phyloP scores from a whole-genome alignment of 2,797 vertebrate genomes.

The Darevskia nairensis region DNA sequence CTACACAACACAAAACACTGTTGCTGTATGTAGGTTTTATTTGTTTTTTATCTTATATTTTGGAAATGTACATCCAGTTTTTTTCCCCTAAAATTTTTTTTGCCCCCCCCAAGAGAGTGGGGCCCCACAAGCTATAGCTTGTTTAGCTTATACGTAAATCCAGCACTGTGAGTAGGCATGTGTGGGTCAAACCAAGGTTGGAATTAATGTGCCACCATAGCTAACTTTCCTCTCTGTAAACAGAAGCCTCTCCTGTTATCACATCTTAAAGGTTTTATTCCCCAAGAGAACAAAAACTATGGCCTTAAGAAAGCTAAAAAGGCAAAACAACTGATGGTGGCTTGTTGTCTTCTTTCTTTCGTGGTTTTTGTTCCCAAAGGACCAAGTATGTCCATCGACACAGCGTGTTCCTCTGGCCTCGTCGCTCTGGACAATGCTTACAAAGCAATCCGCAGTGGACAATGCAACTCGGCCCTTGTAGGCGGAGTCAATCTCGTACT shows the following conservation, averaged over 20 bases:
- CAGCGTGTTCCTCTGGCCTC: constrained; percentile 95
- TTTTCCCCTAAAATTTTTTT: too few species aligned
- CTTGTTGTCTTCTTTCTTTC: neutral
- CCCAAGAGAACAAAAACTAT: neutral
- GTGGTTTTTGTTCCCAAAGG: constrained; percentile 76
- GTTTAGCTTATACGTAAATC: too few species aligned
- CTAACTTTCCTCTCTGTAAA: constrained; percentile 12
- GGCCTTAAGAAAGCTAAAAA: neutral
- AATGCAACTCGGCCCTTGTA: constrained; percentile 88
- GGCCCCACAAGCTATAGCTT: too few species aligned
- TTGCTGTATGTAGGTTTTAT: too few species aligned
- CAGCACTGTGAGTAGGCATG: neutral
- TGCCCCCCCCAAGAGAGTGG: too few species aligned
- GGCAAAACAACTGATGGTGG: neutral
- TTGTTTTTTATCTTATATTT: too few species aligned
- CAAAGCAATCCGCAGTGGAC: constrained; percentile 86
- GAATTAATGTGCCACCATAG: neutral
- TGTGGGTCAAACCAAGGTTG: neutral
- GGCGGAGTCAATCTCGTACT: constrained; percentile 92
- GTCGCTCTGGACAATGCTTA: constrained; percentile 90
- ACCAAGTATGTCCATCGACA: constrained; percentile 93
- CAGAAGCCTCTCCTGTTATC: neutral
- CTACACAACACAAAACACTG: too few species aligned
- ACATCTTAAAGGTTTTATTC: constrained; percentile 6
- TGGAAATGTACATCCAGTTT: too few species aligned